Percentiles rank a stretch among this genome's conserved stretches.
Conservation (phyloP, 2,888 invertebrate species). For the Sinodicranocentrus sp. region DNA sequence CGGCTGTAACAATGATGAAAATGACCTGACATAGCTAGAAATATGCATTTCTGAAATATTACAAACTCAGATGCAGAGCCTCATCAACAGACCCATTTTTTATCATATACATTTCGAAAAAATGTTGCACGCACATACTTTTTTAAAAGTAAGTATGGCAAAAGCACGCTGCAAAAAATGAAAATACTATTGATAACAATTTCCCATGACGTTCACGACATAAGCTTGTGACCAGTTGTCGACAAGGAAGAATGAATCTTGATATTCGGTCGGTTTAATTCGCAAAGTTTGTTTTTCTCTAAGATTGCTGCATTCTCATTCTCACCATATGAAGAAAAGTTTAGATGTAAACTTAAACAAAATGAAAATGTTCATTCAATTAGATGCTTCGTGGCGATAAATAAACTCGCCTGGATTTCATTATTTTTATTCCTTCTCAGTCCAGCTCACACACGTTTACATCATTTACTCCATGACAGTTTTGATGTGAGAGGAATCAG, state of each 20-base stretch:
- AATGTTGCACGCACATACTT: not conserved
- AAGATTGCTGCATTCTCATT: not conserved
- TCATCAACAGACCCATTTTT: not conserved
- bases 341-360: too few relatives aligned
- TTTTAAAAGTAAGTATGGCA: not conserved
- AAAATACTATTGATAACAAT: too few relatives aligned
- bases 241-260: not conserved
- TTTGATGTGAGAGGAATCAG: not conserved
- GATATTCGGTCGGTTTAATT: not conserved
- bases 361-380: constrained; percentile 21
- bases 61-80: not conserved
- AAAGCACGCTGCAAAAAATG: not conserved
- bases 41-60: not conserved
- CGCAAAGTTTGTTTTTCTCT: not conserved
- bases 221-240: not conserved
- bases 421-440: not conserved
- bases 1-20: too few relatives aligned
- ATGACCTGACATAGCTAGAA: not conserved
- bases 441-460: constrained; percentile 15
- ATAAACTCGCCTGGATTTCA: constrained; percentile 21
- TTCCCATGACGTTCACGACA: not conserved
- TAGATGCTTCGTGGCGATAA: constrained; percentile 42
- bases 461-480: not conserved
- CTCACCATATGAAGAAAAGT: not conserved
- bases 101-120: not conserved